Conservation (phyloP, 2,113 vertebrate species). For the Gavia stellata region DNA sequence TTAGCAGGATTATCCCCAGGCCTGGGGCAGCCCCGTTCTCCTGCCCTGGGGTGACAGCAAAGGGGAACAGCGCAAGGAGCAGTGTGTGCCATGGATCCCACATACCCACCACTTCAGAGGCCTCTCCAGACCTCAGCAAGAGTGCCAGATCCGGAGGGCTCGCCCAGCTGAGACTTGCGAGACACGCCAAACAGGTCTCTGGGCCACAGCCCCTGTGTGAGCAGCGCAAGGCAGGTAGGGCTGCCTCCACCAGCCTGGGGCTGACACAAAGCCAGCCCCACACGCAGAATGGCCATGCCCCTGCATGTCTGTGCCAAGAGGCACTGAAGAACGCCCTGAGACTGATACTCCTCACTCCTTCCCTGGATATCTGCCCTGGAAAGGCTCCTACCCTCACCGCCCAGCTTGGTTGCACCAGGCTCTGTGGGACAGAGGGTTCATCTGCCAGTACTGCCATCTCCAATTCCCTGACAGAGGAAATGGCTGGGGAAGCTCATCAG, state of each 20-base stretch:
- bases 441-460: neutral
- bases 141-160: neutral
- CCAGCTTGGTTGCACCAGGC: neutral
- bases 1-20: neutral
- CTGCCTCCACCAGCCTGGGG: neutral
- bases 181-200: neutral
- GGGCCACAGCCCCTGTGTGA: neutral
- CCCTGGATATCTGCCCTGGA: neutral
- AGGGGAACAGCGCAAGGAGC: accelerated
- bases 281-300: accelerated
- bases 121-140: neutral
- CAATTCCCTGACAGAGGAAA: neutral
- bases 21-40: neutral
- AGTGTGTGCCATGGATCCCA: neutral
- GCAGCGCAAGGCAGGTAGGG: neutral
- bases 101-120: neutral
- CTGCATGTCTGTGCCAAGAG: neutral
- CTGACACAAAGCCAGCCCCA: neutral
- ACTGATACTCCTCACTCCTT: no score
- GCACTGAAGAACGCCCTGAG: neutral
- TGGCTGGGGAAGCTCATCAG: neutral
- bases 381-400: neutral
- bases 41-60: neutral
- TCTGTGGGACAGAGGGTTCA: neutral
- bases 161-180: neutral